phyloP scores from a whole-genome alignment of 2,113 vertebrate species.

The Siniperca chuatsi region DNA sequence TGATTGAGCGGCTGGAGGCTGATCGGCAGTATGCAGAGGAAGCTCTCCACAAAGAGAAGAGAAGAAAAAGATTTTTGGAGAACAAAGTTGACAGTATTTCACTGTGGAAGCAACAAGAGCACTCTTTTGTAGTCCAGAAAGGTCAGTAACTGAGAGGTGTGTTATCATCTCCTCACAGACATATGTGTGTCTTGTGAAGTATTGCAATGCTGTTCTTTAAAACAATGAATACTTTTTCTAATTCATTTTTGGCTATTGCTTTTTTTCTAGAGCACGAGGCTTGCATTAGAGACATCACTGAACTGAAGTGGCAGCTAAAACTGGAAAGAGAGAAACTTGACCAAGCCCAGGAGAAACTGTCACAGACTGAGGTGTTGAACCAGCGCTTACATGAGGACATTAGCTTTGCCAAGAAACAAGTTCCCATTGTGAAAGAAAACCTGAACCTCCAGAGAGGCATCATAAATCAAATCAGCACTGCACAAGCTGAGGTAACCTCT shows the following conservation, averaged over 20 bases:
- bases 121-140: conserved; percentile 84
- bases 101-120: conserved; percentile 86
- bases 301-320: conserved; percentile 83
- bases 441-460: conserved; percentile 73
- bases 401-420: conserved; percentile 83
- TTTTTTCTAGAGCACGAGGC: conserved; percentile 82
- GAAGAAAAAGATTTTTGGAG: conserved; percentile 75
- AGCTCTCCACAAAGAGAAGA: conserved; percentile 83
- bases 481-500: conserved; percentile 79
- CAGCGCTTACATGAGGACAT: conserved; percentile 77
- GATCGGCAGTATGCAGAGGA: conserved; percentile 86
- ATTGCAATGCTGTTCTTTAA: neutral
- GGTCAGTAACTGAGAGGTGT: conserved; percentile 70
- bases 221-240: neutral
- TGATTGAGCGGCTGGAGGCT: conserved; percentile 89
- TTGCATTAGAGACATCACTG: conserved; percentile 77
- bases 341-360: conserved; percentile 69
- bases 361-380: conserved; percentile 73
- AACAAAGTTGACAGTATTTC: conserved; percentile 82
- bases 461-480: conserved; percentile 57
- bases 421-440: conserved; percentile 86
- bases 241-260: conserved; percentile 11
- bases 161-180: neutral
- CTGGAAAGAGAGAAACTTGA: conserved; percentile 66
- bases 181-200: neutral